Evolutionary conservation across 2,797 vertebrate species (phyloP).

Genomic region (Eospalax fontanierii): DNA sequence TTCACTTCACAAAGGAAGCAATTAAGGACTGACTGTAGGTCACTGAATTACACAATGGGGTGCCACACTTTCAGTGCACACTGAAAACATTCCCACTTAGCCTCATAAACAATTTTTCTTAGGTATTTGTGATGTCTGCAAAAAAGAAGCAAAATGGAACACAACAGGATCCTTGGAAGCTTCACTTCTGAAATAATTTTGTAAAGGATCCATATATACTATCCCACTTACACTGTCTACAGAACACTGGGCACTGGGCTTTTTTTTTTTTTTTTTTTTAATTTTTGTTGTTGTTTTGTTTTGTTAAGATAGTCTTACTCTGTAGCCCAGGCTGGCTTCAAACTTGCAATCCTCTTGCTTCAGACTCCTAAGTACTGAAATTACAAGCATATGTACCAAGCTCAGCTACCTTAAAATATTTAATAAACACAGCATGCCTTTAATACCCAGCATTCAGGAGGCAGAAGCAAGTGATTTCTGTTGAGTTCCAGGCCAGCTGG

Average conservation of each 20-base stretch:
- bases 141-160: neutral
- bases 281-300: neutral
- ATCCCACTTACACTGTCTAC: neutral
- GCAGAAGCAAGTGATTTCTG: too few relatives aligned
- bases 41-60: neutral
- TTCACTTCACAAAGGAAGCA: neutral
- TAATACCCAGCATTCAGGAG: too few relatives aligned
- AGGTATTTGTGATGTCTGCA: too few relatives aligned
- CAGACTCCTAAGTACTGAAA: neutral
- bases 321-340: neutral
- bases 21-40: neutral
- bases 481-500: too few relatives aligned
- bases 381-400: neutral
- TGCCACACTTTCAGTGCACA: neutral
- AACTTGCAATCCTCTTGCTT: neutral
- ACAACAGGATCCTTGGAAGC: neutral
- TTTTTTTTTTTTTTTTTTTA: neutral
- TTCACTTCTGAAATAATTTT: neutral
- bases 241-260: neutral
- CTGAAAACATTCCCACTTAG: neutral
- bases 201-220: neutral
- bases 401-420: slow-evolving; percentile 42
- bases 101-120: neutral
- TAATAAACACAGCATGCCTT: neutral
- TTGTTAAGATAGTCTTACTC: neutral